Evolutionary conservation across 1,140 invertebrate genomes (phyloP).

Genomic region (Latrodectus geometricus): DNA sequence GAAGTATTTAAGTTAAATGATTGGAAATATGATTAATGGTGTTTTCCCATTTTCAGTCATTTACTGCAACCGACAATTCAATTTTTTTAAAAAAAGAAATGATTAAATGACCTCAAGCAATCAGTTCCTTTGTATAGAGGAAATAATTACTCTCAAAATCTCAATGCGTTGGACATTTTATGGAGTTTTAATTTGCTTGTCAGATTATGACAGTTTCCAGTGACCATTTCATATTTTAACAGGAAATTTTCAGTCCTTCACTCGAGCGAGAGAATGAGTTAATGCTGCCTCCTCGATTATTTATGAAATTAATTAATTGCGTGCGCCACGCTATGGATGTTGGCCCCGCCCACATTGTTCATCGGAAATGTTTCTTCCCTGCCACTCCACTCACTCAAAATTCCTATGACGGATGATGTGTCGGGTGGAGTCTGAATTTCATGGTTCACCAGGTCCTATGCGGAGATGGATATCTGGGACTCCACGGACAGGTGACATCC

Average conservation of each 20-base stretch:
- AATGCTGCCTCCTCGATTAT: slow-evolving; percentile 16
- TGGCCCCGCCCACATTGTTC: background rate
- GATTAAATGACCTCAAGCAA: too few species aligned
- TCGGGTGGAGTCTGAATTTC: slow-evolving; percentile 42
- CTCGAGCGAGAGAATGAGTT: background rate
- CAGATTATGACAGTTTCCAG: background rate
- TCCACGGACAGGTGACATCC: background rate
- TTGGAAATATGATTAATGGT: too few species aligned
- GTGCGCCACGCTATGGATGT: background rate
- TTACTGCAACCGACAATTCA: too few species aligned
- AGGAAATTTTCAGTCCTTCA: background rate
- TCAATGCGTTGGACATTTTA: background rate
- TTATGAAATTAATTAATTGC: slow-evolving; percentile 38
- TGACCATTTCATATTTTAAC: too few species aligned
- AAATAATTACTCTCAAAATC: too few species aligned
- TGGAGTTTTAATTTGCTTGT: background rate
- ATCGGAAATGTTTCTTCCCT: background rate
- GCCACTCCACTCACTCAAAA: background rate
- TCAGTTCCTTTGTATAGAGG: too few species aligned
- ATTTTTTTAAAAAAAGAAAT: too few species aligned
- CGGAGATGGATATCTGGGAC: slow-evolving; percentile 10
- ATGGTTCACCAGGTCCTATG: slow-evolving; percentile 1
- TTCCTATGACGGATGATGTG: slow-evolving; percentile 24
- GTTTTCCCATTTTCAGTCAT: too few species aligned
- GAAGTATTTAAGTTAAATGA: too few species aligned